A percentile compares a stretch with the other conserved stretches of the same genome.
These are phyloP conservation scores for Tachypleus tridentatus DNA, from an alignment of 1,140 invertebrate genomes.

Conservation along the genomic window DNA sequence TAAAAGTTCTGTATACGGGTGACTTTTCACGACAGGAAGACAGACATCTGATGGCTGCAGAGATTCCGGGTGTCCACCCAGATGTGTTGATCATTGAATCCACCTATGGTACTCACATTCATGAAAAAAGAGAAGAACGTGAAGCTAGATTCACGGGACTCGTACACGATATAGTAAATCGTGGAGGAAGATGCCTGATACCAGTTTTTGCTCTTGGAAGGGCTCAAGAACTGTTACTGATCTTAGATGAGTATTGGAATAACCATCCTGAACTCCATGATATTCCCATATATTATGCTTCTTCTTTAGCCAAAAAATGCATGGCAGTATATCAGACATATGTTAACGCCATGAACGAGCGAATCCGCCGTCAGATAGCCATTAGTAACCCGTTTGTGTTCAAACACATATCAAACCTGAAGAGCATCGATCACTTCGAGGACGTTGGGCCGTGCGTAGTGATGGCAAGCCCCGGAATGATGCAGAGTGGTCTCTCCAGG, in stretches of 20 bases:
- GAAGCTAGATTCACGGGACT: slow-evolving; percentile 89
- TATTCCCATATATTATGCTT: slow-evolving; percentile 99
- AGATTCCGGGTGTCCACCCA: slow-evolving; percentile 89
- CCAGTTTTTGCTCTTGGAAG: slow-evolving; percentile 97
- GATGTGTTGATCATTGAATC: slow-evolving; percentile 98
- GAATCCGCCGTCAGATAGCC: slow-evolving; percentile 88
- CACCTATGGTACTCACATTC: slow-evolving; percentile 98
- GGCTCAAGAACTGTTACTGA: slow-evolving; percentile 91
- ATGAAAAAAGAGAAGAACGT: slow-evolving; percentile 93
- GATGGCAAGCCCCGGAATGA: slow-evolving; percentile 99
- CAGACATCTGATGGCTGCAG: slow-evolving; percentile 96
- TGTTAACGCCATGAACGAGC: slow-evolving; percentile 98
- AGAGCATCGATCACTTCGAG: slow-evolving; percentile 99
- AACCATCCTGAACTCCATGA: slow-evolving; percentile 96
- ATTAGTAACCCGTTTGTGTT: slow-evolving; percentile 99
- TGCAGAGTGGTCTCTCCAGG: slow-evolving; percentile 94
- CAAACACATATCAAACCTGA: slow-evolving; percentile 96
- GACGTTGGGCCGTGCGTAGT: slow-evolving; percentile 98
- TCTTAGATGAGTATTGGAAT: slow-evolving; percentile 97
- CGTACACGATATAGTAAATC: slow-evolving; percentile 88
- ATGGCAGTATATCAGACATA: slow-evolving; percentile 99
- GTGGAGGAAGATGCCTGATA: slow-evolving; percentile 93
- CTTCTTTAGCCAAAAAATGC: slow-evolving; percentile 97
- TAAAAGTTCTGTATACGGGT: slow-evolving; percentile 93
- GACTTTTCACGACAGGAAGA: slow-evolving; percentile 99